Evolutionary conservation across 2,113 vertebrate genomes (phyloP), one percentile per base, ranked within the genome.

Genomic region (Gracilinanus agilis): DNA sequence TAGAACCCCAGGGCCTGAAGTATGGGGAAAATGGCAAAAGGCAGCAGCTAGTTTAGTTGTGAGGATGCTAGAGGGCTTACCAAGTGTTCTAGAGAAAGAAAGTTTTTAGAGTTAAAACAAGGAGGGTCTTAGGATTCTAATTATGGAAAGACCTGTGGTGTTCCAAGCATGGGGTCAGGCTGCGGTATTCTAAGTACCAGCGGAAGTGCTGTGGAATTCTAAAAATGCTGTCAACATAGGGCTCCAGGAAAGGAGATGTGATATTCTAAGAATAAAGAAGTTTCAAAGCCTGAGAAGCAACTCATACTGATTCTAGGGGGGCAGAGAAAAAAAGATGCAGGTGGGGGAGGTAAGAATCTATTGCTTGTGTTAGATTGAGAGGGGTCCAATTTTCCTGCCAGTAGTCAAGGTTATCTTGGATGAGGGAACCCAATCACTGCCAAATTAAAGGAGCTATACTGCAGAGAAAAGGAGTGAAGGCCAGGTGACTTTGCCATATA

Each of bases 381-480:
- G 11, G 44, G 44, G 24, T 53, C 44, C 24, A 29, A 53, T 25
- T 90, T 90, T 90, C 89, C 44, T 49, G 67, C n/a, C 67, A 40
- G n/a, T 83, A 40, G 67, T 83, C 67, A 40, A 83, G 67, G 67
- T 83, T 83, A 83, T 83, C 67, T 83, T 83, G 67, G 67, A 83
- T 83, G 67, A 83, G 67, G 67, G n/a, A 83, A 83, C 67, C 67
- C 67, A 40, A 83, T 83, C 67, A 83, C n/a, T 83, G n/a, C 19
- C 67, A 83, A 83, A 83, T 83, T 83, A 40, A 83, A 83, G 67
- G 34, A 83, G n/a, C 67, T 83, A n/a, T 83, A 83, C n/a, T 83
- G 67, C 67, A 83, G n/a, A 25, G 67, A 21, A 40, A 83, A 83
- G 34, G 67, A 83, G 9, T 40, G 67, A 83, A 40, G 67, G n/a